Evolutionary conservation across 92 coral and sea anemone genomes (phyloP), one percentile per base, ranked within the genome.

Genomic region (Desmophyllum pertusum): DNA sequence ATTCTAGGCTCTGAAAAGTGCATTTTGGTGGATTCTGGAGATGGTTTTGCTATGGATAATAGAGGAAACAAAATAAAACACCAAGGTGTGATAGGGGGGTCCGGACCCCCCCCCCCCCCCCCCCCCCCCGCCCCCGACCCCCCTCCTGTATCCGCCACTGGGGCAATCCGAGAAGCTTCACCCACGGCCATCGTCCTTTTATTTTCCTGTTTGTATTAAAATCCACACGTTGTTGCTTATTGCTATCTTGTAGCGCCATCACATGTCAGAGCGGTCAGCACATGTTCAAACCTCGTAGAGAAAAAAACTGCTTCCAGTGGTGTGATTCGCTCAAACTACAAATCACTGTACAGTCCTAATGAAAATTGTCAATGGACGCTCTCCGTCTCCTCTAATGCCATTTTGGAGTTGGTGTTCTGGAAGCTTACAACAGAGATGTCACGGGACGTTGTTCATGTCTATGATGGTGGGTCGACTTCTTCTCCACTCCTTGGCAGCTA

Each of bases 391-490:
- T 53, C 61, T 21, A 5, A 21, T 53, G 61, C 61, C 25, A 53
- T 15, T 53, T 53, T 53, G 61, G 61, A 53, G 61, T 21, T 53
- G 61, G 61, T 53, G 25, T 53, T 53, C 29, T 21, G 27, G 61
- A 53, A 53, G 29, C 61, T 53, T 53, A 19, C 61, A 21, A 53
- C 61, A 9, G 91, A 88, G 31, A 0, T 3, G 2, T 0, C 5
- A 0, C 17, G 11, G 42, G 82, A 78, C 50, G 0, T 17, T 4
- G 59, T 78, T 39, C 4, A 25, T 8, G 82, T 78, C 0, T 63
- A 61, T 18, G 59, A 78, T 78, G 82, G 82, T 14, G 55, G 37
- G 43, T 78, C 72, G 10, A 3, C 72, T 25, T 78, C 82, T 7
- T 61, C 57, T 42, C 57, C 72, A 5, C 40, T 61, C 15, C 41